Percentiles rank a stretch among this genome's conserved stretches.
These are phyloP conservation scores for Hypomecis punctinalis DNA, from an alignment of 2,888 invertebrate genomes.

Conservation along the genomic window DNA sequence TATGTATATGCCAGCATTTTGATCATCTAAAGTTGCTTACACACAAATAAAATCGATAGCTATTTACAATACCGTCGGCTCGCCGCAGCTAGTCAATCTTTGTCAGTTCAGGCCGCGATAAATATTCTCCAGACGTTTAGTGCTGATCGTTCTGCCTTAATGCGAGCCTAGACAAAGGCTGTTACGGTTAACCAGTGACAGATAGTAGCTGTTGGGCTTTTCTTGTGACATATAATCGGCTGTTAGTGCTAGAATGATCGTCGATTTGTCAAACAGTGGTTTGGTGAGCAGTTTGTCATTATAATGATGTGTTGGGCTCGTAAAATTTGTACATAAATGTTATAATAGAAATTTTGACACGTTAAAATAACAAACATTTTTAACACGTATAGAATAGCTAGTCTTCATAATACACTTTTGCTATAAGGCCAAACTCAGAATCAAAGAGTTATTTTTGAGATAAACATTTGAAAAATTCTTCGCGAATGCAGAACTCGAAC, in stretches of 20 bases:
- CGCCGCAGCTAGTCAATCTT: conserved; percentile 12
- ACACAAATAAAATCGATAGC: conserved; percentile 9
- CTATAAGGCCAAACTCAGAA: too few species aligned
- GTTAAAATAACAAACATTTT: too few species aligned
- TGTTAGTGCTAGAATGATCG: conserved; percentile 4
- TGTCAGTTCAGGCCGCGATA: conserved; percentile 10
- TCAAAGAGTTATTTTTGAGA: too few species aligned
- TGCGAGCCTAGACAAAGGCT: conserved; percentile 12
- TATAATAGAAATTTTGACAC: too few species aligned
- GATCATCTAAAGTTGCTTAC: not conserved
- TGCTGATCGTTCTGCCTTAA: conserved; percentile 16
- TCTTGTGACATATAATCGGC: conserved; percentile 5
- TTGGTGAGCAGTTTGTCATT: not conserved
- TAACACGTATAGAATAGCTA: too few species aligned
- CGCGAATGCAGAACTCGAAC: too few species aligned
- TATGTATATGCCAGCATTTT: too few species aligned
- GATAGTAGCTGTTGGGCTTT: conserved; percentile 17
- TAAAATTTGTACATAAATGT: too few species aligned
- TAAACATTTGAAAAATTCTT: too few species aligned
- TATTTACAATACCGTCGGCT: conserved; percentile 12
- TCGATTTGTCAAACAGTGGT: conserved; percentile 3
- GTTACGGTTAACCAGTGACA: conserved; percentile 16
- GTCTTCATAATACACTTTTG: too few species aligned
- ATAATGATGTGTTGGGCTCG: not conserved
- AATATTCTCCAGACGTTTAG: conserved; percentile 14